A percentile compares a stretch with the other conserved stretches of the same genome.
These are phyloP conservation scores for Aplochiton taeniatus DNA, from an alignment of 2,797 vertebrate genomes.

Conservation along the genomic window DNA sequence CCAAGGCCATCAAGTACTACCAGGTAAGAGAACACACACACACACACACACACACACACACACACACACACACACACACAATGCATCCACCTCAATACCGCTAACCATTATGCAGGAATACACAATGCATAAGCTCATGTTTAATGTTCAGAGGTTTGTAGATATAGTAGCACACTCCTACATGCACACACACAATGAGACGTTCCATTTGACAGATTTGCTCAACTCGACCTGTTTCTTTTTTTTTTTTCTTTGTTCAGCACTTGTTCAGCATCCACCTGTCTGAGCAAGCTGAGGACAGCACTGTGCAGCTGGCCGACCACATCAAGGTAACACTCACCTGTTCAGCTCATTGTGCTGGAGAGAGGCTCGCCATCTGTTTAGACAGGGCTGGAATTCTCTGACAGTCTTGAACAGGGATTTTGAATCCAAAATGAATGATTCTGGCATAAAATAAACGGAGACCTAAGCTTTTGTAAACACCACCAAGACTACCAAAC, in stretches of 20 bases:
- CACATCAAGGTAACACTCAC: slow-evolving; percentile 90
- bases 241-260: slow-evolving; percentile 63
- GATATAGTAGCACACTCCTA: neutral
- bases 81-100: neutral
- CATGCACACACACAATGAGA: neutral
- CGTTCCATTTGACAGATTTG: neutral
- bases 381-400: no score
- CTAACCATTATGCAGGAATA: no score
- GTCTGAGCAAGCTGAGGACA: slow-evolving; percentile 87
- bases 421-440: no score
- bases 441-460: no score
- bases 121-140: no score
- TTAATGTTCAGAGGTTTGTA: no score
- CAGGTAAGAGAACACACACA: slow-evolving; percentile 77
- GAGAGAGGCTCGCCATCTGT: no score
- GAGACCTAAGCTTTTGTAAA: no score
- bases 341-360: neutral
- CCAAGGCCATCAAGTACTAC: slow-evolving; percentile 96
- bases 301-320: slow-evolving; percentile 92
- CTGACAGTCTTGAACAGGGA: no score
- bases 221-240: neutral
- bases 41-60: slow-evolving; percentile 3
- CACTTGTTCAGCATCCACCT: slow-evolving; percentile 95
- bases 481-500: no score
- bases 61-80: neutral